Evolutionary conservation across 2,113 vertebrate genomes (phyloP).

Genomic region (Paramisgurnus dabryanus): DNA sequence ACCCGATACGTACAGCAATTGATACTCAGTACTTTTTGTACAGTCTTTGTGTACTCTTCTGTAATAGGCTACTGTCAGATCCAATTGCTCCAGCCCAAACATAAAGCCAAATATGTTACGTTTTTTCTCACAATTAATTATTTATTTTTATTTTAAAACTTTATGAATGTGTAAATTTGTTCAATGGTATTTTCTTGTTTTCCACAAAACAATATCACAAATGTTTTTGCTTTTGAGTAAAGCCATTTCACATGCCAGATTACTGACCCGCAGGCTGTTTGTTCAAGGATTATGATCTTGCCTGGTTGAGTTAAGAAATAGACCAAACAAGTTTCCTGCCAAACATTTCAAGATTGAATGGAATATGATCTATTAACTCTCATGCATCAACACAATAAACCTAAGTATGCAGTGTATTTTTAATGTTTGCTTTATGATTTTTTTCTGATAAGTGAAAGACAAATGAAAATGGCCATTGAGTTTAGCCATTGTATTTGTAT

Average conservation of each 20-base stretch:
- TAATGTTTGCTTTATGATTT: constrained; percentile 11
- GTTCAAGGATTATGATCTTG: constrained; percentile 1
- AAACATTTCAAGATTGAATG: neutral
- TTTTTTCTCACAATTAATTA: neutral
- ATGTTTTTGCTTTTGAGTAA: neutral
- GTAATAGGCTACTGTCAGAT: neutral
- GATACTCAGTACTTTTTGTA: constrained; percentile 14
- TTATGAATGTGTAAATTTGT: neutral
- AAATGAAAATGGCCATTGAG: neutral
- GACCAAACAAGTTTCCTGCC: neutral
- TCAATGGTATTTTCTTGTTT: neutral
- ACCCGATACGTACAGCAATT: neutral
- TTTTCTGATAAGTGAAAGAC: neutral
- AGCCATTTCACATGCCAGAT: neutral
- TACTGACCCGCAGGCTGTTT: constrained; percentile 6
- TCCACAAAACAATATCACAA: neutral
- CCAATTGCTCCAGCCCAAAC: neutral
- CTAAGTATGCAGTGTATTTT: constrained; percentile 1
- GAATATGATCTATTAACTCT: constrained; percentile 3
- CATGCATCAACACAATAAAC: neutral
- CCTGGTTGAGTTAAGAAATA: constrained; percentile 6
- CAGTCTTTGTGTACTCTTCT: neutral
- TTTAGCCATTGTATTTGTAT: neutral
- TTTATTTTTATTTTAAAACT: neutral
- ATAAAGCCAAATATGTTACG: neutral